Base-by-base conservation (phyloP, 2,888 invertebrate species). In the Pammene aurita region DNA sequence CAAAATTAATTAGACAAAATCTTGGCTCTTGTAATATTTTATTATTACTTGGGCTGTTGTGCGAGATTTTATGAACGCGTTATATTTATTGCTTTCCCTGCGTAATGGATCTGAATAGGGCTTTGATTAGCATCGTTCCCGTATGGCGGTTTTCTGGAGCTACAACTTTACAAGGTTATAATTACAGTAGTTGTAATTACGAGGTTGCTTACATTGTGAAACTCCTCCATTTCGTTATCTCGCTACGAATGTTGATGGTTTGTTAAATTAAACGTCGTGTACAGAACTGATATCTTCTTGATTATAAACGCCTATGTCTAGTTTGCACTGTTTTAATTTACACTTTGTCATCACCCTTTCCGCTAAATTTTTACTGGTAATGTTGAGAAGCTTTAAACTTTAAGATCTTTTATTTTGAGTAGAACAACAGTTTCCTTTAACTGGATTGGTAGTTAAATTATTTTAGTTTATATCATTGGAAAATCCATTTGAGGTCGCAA, bases 1-100 rank as follows among this genome's bases (percentile, higher is more conserved):
- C 88, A 88, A 92, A 92, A 92, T 92, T 92, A 92, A 92, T 92
- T 92, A 92, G 89, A 88, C 88, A 85, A 91, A 90, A 89, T 89
- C 89, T 88, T 82, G 84, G 84, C 78, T 87, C 90, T 86, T 86
- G 88, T 90, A 88, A 91, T 91, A 90, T 91, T 92, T 92, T 91
- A 92, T 89, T 91, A 92, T 90, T 90, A 92, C 89, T 90, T 90
- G 85, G 86, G 85, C 83, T 85, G 85, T 85, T 86, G 83, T 81
- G 74, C 77, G 81, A 85, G 86, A 85, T 90, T 91, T 91, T 91
- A 91, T 87, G 89, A 89, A 82, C 84, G 80, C 79, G 83, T 86
- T 84, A 86, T 90, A 91, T 91, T 92, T 89, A 92, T 91, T 88
- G 84, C 90, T 87, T 82, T 84, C 84, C 87, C 83, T 83, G 83